Evolutionary conservation across 1,140 invertebrate genomes (phyloP).

Genomic region (Macrobrachium rosenbergii): DNA sequence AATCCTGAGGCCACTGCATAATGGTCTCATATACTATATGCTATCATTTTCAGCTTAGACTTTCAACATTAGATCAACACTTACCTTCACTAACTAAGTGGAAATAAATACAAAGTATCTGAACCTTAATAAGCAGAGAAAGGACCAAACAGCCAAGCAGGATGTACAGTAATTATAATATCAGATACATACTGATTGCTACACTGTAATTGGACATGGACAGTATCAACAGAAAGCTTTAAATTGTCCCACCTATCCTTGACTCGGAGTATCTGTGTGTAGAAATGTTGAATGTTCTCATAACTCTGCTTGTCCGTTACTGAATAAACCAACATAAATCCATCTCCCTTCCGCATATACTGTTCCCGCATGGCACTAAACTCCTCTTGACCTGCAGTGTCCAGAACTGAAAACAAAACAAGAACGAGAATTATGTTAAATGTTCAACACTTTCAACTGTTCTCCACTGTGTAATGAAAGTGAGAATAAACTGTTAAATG

Average conservation of each 20-base stretch:
- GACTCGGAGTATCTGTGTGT: conserved; percentile 89
- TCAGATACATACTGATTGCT: background rate
- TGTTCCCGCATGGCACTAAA: conserved; percentile 96
- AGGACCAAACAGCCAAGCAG: too few relatives aligned
- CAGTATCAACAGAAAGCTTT: too few relatives aligned
- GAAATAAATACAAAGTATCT: too few relatives aligned
- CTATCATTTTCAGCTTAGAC: too few relatives aligned
- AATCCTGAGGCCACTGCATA: too few relatives aligned
- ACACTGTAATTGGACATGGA: background rate
- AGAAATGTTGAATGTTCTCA: conserved; percentile 92
- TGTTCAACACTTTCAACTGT: background rate
- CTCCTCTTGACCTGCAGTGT: conserved; percentile 98
- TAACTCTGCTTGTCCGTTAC: conserved; percentile 93
- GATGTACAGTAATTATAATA: background rate
- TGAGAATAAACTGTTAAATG: too few relatives aligned
- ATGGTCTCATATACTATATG: too few relatives aligned
- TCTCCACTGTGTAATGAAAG: too few relatives aligned
- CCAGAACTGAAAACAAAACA: conserved; percentile 79
- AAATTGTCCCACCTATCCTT: conserved; percentile 78
- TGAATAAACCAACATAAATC: conserved; percentile 94
- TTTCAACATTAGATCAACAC: too few relatives aligned
- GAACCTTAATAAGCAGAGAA: too few relatives aligned
- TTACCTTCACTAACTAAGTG: too few relatives aligned
- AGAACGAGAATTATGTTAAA: background rate
- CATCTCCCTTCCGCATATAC: conserved; percentile 83